phyloP scores from a whole-genome alignment of 2,797 vertebrate genomes.

The Megalops cyprinoides region DNA sequence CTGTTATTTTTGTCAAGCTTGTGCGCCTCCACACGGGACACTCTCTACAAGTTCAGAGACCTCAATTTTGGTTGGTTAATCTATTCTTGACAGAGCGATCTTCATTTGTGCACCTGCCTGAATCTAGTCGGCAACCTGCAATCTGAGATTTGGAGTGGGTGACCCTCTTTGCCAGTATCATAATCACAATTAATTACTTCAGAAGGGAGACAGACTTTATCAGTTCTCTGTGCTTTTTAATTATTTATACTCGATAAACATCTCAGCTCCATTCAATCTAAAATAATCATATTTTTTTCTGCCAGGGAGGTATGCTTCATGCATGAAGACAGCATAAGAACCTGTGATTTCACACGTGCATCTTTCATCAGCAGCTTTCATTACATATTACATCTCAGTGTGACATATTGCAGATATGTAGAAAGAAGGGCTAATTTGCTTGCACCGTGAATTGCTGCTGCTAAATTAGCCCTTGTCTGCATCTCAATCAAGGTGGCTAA shows the following conservation, averaged over 20 bases:
- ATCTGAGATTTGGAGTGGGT: slow-evolving; percentile 44
- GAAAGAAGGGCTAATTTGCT: neutral
- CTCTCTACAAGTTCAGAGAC: neutral
- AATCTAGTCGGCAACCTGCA: slow-evolving; percentile 29
- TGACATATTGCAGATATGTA: neutral
- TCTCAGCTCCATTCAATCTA: slow-evolving; percentile 40
- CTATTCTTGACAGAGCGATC: slow-evolving; percentile 41
- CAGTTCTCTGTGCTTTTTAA: slow-evolving; percentile 31
- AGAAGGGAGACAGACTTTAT: slow-evolving; percentile 38
- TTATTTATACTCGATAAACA: slow-evolving; percentile 47
- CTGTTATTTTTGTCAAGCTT: slow-evolving; percentile 48
- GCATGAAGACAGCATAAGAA: neutral
- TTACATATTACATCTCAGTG: neutral
- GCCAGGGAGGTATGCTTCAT: neutral
- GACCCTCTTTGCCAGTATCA: slow-evolving; percentile 46
- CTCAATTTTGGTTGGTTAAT: slow-evolving; percentile 28
- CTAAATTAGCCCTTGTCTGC: neutral
- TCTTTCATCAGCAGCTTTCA: neutral
- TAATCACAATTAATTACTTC: slow-evolving; percentile 46
- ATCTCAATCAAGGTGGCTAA: neutral
- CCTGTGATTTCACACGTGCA: too few species aligned
- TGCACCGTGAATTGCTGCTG: neutral
- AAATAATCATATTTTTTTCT: neutral
- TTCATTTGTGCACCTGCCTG: slow-evolving; percentile 52
- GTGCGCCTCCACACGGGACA: slow-evolving; percentile 17